Conservation (phyloP, 2,113 vertebrate species). For the Pogona vitticeps region DNA sequence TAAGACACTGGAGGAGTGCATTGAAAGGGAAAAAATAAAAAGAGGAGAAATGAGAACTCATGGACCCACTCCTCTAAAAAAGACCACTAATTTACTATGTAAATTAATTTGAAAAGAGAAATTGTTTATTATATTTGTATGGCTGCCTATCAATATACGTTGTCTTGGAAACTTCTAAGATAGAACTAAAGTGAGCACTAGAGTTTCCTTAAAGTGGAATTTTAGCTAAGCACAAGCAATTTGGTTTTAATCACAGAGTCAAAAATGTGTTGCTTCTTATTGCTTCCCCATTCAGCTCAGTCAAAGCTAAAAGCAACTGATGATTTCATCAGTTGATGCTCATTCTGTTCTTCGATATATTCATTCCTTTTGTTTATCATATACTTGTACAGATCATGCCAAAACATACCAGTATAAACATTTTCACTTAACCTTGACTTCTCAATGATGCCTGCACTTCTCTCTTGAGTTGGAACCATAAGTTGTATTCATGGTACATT, state of each 20-base stretch:
- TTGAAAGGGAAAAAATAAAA: background rate
- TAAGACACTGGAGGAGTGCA: too few species aligned
- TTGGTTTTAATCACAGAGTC: background rate
- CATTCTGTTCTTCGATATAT: background rate
- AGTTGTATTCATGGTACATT: too few species aligned
- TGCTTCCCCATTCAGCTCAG: background rate
- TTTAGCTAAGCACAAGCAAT: background rate
- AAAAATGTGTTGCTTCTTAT: background rate
- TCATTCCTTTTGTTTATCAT: background rate
- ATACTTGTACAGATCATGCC: too few species aligned
- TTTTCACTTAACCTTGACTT: slow-evolving; percentile 3
- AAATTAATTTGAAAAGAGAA: background rate
- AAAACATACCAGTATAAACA: background rate
- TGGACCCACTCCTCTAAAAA: background rate
- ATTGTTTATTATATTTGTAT: background rate
- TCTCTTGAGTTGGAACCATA: background rate
- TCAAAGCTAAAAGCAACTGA: background rate
- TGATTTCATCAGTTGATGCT: background rate
- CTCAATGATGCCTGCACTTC: background rate
- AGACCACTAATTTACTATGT: background rate
- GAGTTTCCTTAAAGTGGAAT: background rate
- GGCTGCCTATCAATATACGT: background rate
- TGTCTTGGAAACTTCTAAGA: background rate
- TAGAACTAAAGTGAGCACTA: background rate
- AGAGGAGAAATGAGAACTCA: background rate